Conservation (phyloP, 1,140 invertebrate species). For the Trichonephila inaurata region DNA sequence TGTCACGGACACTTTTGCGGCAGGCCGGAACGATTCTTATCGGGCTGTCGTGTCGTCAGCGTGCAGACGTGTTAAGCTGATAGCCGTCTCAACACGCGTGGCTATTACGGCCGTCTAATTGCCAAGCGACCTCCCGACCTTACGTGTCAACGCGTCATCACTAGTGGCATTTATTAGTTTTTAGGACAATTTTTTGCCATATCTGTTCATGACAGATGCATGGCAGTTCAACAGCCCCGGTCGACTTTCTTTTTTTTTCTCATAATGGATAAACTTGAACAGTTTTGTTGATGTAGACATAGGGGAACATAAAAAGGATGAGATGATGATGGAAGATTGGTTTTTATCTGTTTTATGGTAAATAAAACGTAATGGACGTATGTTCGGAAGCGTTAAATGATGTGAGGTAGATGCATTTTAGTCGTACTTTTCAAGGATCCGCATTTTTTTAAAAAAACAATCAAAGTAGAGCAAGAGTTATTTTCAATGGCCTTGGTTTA, state of each 20-base stretch:
- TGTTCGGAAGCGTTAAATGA: no score
- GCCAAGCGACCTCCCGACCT: conserved; percentile 34
- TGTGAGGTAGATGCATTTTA: no score
- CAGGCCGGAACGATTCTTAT: conserved; percentile 7
- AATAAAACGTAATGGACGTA: not conserved
- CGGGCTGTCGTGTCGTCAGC: not conserved
- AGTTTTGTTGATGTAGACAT: not conserved
- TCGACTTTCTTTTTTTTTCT: not conserved
- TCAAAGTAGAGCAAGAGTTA: no score
- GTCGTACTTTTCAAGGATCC: no score
- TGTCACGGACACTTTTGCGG: conserved; percentile 14
- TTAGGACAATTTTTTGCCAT: not conserved
- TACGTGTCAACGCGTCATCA: conserved; percentile 17
- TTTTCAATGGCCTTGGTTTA: no score
- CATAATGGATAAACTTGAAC: not conserved
- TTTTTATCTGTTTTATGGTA: not conserved
- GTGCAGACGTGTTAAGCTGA: not conserved
- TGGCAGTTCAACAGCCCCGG: conserved; percentile 2
- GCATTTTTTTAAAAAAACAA: no score
- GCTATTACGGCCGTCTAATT: conserved; percentile 26
- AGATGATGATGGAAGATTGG: not conserved
- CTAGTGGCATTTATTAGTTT: conserved; percentile 37
- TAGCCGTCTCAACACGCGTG: not conserved
- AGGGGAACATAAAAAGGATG: not conserved
- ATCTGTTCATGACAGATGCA: not conserved